Evolutionary conservation across 2,113 vertebrate genomes (phyloP).

Genomic region (Tupaia tana): DNA sequence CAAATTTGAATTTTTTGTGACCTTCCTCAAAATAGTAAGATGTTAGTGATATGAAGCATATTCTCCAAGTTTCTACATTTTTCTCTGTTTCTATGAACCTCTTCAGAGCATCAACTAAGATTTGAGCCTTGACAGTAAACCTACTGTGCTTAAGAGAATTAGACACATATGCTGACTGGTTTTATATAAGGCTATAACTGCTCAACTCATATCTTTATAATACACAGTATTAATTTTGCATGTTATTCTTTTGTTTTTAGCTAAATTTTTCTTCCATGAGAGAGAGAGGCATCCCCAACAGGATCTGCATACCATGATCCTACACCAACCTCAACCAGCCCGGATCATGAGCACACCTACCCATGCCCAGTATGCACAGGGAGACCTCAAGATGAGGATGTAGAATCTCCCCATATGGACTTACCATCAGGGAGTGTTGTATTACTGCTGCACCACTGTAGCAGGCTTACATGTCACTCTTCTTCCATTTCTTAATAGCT

Average conservation of each 20-base stretch:
- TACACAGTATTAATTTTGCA: background rate
- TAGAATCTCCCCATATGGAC: too few species aligned
- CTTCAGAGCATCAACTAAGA: background rate
- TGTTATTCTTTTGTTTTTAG: background rate
- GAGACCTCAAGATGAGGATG: too few species aligned
- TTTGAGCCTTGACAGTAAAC: background rate
- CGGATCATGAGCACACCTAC: too few species aligned
- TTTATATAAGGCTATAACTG: background rate
- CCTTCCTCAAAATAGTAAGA: background rate
- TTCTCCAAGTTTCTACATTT: background rate
- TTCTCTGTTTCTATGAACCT: rapidly evolving
- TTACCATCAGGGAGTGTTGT: too few species aligned
- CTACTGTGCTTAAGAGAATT: background rate
- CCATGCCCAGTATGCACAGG: too few species aligned
- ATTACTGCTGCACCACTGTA: too few species aligned
- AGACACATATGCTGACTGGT: background rate
- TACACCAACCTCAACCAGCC: too few species aligned
- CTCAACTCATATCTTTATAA: background rate
- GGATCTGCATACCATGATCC: too few species aligned
- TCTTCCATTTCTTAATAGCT: background rate
- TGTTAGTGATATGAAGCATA: background rate
- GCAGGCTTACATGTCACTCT: background rate
- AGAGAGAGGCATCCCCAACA: too few species aligned
- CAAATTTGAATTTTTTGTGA: too few species aligned
- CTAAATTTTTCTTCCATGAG: too few species aligned